phyloP scores from a whole-genome alignment of 2,888 invertebrate species.

The Azorinus chamasolen region DNA sequence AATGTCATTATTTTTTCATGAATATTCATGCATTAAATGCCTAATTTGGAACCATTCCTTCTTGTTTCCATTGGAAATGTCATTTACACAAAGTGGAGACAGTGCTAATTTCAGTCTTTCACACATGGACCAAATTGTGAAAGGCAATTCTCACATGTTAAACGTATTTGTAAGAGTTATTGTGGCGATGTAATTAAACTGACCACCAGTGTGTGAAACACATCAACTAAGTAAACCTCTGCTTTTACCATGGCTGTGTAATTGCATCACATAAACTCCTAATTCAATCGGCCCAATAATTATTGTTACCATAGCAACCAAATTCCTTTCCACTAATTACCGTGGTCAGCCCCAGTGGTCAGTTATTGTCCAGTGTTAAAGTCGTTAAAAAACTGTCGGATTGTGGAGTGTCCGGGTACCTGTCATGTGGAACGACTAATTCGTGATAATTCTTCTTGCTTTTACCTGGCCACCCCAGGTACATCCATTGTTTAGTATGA shows the following conservation, averaged over 20 bases:
- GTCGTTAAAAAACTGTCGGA: slow-evolving; percentile 49
- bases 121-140: not conserved
- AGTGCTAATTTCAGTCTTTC: not conserved
- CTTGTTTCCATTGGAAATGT: not conserved
- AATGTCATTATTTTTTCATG: too few species aligned
- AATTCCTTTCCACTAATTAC: slow-evolving; percentile 67
- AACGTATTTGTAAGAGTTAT: not conserved
- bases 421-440: slow-evolving; percentile 27
- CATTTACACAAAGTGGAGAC: not conserved
- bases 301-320: slow-evolving; percentile 61
- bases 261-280: slow-evolving; percentile 66
- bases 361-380: slow-evolving; percentile 59
- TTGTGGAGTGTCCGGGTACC: slow-evolving; percentile 17
- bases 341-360: slow-evolving; percentile 53
- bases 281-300: slow-evolving; percentile 63
- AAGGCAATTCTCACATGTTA: not conserved
- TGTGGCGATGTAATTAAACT: slow-evolving; percentile 9
- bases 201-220: not conserved
- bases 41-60: too few species aligned
- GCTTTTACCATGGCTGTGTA: slow-evolving; percentile 18
- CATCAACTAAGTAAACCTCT: too few species aligned
- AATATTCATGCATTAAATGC: too few species aligned
- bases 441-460: slow-evolving; percentile 5
- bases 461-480: slow-evolving; percentile 4
- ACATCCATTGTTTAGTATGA: slow-evolving; percentile 47